Evolutionary conservation across 92 coral and sea anemone species (phyloP), one percentile per base, ranked within the genome.

Genomic region (Paramuricea clavata): DNA sequence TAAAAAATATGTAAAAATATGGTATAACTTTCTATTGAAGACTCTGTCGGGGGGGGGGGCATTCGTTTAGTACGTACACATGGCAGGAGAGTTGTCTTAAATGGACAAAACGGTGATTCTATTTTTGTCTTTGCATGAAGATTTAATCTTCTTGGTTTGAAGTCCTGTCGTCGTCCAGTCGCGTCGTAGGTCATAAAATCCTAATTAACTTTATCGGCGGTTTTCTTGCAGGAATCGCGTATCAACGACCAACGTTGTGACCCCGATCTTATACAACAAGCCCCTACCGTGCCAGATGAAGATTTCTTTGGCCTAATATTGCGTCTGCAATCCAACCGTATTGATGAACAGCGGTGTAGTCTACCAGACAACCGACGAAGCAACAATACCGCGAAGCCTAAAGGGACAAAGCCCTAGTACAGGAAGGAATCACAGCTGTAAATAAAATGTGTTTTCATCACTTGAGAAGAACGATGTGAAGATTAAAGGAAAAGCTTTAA

Each of bases 221-320:
- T 56, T 28, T n/a, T 5, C 9, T 0, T 64, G 11, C 65, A 88
- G 91, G 82, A 76, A 50, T 85, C 86, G n/a, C 86, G 91, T 47
- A 92, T 96, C 42, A 95, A 96, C 59, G 99, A 96, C 90, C 99
- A 96, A 87, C 95, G 99, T 6, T 92, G 98, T 31, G 97, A 96
- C 42, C 97, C 98, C 0, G 98, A 95, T 6, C 93, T 92, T 2
- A 93, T 91, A 73, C 76, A 90, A 64, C 92, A 93, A 50, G 99
- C 99, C 19, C 98, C 98, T 12, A 97, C 99, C 26, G 99, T 97
- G 44, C 99, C 99, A 31, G 99, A 97, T 85, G 99, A 97, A 86
- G 98, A 97, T 87, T 97, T 97, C 89, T 97, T 97, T 74, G 98
- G 99, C 87, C 93, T 97, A 26, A 97, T 97, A 78, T 93, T 97